Conservation (phyloP, 1,140 invertebrate species). For the Chlorops oryzae region DNA sequence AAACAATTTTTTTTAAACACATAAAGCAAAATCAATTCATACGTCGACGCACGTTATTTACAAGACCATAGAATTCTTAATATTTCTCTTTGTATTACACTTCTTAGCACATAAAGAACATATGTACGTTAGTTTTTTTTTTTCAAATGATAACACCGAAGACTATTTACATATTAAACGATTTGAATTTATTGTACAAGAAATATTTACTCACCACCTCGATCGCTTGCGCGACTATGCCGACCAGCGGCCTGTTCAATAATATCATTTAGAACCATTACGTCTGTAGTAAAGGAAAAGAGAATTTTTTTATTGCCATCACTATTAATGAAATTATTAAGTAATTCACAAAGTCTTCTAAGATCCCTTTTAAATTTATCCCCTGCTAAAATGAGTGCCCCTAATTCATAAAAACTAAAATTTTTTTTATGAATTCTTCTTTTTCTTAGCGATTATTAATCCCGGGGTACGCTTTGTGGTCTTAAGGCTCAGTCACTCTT, state of each 20-base stretch:
- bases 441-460: too few species aligned
- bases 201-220: conserved; percentile 66
- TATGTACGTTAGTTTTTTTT: neutral
- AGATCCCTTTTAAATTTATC: too few species aligned
- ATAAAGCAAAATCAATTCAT: too few species aligned
- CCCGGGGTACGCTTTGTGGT: too few species aligned
- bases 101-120: too few species aligned
- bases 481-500: too few species aligned
- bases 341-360: too few species aligned
- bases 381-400: too few species aligned
- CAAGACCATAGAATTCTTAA: too few species aligned
- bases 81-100: too few species aligned
- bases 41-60: too few species aligned
- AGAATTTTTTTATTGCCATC: neutral
- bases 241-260: conserved; percentile 90
- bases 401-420: neutral
- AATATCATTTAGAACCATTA: conserved; percentile 95
- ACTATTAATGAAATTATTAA: conserved; percentile 1
- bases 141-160: conserved; percentile 13
- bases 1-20: conserved; percentile 31
- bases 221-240: conserved; percentile 74
- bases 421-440: too few species aligned
- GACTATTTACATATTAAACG: conserved; percentile 16
- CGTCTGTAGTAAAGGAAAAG: conserved; percentile 62
- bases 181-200: conserved; percentile 15